Conservation (phyloP, 1,140 invertebrate genomes). For the Atta cephalotes region DNA sequence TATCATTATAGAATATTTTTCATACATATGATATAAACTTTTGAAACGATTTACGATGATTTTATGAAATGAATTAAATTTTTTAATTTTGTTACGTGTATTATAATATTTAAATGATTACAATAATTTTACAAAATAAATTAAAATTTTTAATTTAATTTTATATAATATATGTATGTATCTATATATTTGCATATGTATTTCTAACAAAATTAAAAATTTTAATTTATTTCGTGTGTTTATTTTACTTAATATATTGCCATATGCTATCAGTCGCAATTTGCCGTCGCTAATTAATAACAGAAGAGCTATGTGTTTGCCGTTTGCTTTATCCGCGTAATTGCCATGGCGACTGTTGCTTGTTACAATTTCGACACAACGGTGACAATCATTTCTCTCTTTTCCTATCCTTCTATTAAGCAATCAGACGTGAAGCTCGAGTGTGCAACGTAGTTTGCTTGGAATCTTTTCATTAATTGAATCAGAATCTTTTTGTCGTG, state of each 20-base stretch:
- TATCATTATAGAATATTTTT: not conserved
- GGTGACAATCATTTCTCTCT: not conserved
- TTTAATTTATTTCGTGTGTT: not conserved
- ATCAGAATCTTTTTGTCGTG: not conserved
- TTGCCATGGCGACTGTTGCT: not conserved
- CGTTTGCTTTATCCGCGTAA: conserved; percentile 9
- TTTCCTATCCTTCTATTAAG: not conserved
- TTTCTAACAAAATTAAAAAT: not conserved
- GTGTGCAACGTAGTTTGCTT: not conserved
- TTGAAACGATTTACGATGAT: not conserved
- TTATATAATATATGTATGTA: not conserved
- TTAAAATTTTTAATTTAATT: not conserved
- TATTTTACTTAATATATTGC: conserved; percentile 17
- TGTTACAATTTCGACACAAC: not conserved
- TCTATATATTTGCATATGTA: not conserved
- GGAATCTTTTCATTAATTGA: conserved; percentile 7
- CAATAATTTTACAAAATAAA: not conserved
- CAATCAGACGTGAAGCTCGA: not conserved
- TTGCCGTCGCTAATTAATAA: conserved; percentile 1
- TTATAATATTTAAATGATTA: not conserved
- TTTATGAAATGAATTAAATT: not conserved
- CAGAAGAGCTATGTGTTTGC: not conserved
- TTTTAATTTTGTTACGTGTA: not conserved
- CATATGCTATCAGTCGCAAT: not conserved
- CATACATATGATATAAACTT: not conserved